Evolutionary conservation across 2,888 invertebrate genomes (phyloP), one percentile per base, ranked within the genome.

Genomic region (Doris montereyensis): DNA sequence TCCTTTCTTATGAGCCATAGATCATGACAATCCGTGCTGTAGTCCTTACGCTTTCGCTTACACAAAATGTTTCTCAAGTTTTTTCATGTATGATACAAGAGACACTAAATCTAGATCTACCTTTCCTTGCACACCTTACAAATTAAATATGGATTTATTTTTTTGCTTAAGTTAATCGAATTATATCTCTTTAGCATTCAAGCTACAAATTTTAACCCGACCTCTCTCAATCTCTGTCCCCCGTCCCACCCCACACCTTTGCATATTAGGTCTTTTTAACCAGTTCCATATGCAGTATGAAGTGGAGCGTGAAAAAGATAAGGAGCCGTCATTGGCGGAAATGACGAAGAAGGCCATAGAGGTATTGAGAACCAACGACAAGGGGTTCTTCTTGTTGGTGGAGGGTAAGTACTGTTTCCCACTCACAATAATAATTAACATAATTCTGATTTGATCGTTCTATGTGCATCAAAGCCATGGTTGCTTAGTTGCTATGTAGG

Each of bases 321-420:
- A 84, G 1, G 94, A 94, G 79, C 97, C 97, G 0, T 94, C 94
- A 0, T 90, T 97, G 17, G 93, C 93, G 76, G 95, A 96, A 88
- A 96, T 97, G 96, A 95, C 95, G 0, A 93, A 93, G 84, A 94
- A 94, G 72, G 96, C 97, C 0, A 94, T 97, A 74, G 92, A 94
- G 84, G 92, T 95, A 21, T 91, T 97, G 73, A 92, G 93, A 0
- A 93, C 93, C 81, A 93, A 94, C 82, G 89, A 91, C 0, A 94
- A 94, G 0, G 96, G 96, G 76, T 96, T 94, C 90, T 95, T 96
- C 85, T 92, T 96, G 0, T 94, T 96, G 85, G 95, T 96, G 1
- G 92, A 92, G 90, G 92, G 92, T 90, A 82, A 34, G 70, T 2
- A 2, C 21, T 35, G 24, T 34, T n/a, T n/a, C n/a, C n/a, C n/a